phyloP scores from a whole-genome alignment of 2,888 invertebrate species.

The Pseudeuparius sepicola region DNA sequence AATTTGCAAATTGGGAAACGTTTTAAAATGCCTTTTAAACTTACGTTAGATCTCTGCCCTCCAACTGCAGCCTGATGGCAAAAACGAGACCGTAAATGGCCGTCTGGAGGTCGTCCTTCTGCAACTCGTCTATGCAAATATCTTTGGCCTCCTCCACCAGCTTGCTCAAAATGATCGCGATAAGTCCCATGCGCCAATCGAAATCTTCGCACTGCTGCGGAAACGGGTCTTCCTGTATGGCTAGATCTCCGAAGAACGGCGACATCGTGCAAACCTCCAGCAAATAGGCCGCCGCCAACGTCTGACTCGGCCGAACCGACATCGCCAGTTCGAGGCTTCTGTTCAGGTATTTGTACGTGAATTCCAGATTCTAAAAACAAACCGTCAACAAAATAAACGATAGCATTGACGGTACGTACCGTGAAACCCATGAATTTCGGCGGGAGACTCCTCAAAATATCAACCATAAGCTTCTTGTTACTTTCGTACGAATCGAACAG shows the following conservation, averaged over 20 bases:
- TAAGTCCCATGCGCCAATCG: not conserved
- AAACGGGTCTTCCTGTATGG: conserved; percentile 20
- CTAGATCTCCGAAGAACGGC: conserved; percentile 27
- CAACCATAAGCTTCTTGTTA: conserved; percentile 61
- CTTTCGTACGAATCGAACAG: conserved; percentile 63
- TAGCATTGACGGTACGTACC: no score
- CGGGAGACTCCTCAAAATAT: conserved; percentile 40
- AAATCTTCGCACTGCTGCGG: conserved; percentile 29
- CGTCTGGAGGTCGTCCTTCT: no score
- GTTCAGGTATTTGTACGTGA: conserved; percentile 27
- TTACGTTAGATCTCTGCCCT: conserved; percentile 24
- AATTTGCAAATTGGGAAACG: no score
- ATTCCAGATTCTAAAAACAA: conserved; percentile 28
- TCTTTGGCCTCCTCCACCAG: conserved; percentile 16
- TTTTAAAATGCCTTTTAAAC: no score
- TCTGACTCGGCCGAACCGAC: conserved; percentile 65
- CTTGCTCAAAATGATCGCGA: conserved; percentile 14
- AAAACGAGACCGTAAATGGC: conserved; percentile 25
- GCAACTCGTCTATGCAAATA: no score
- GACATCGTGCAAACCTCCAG: conserved; percentile 39
- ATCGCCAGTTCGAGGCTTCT: conserved; percentile 42
- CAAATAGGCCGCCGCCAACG: conserved; percentile 64
- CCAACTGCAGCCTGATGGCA: conserved; percentile 25
- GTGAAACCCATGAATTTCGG: conserved; percentile 32
- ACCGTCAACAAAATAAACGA: no score